These are phyloP conservation scores for Triplophysa dalaica DNA, from an alignment of 2,113 vertebrate genomes.

Conservation along the genomic window DNA sequence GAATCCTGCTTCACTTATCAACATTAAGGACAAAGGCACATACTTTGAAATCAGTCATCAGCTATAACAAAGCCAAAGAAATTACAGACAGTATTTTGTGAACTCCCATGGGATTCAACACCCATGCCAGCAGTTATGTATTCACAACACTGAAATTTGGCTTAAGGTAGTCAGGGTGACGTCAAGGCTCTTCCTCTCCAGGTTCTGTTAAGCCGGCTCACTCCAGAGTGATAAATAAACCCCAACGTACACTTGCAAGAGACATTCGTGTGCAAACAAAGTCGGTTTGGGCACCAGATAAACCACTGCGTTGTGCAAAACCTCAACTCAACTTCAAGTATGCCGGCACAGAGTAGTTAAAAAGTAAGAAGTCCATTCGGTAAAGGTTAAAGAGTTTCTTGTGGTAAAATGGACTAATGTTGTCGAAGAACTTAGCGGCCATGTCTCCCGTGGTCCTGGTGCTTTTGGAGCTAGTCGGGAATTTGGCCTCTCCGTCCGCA, in stretches of 20 bases:
- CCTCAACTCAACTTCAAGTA: conserved; percentile 79
- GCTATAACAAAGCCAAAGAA: conserved; percentile 22
- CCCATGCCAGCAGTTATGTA: conserved; percentile 18
- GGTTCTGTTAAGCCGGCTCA: neutral
- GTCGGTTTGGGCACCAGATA: neutral
- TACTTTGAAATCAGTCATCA: neutral
- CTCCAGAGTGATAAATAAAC: neutral
- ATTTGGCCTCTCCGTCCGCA: conserved; percentile 71
- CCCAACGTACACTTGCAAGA: neutral
- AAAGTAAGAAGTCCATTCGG: conserved; percentile 93
- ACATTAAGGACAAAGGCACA: conserved; percentile 42
- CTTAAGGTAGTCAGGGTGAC: neutral
- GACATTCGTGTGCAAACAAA: neutral
- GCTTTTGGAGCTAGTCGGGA: conserved; percentile 77
- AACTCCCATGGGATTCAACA: conserved; percentile 13
- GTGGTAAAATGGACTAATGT: conserved; percentile 91
- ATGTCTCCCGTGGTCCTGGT: conserved; percentile 77
- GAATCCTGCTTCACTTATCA: conserved; percentile 49
- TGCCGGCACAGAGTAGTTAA: conserved; percentile 89
- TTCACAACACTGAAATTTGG: conserved; percentile 15
- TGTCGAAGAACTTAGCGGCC: conserved; percentile 82
- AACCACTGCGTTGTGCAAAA: conserved; percentile 27
- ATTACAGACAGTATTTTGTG: conserved; percentile 24
- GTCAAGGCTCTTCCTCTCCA: conserved; percentile 6
- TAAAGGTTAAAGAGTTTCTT: conserved; percentile 91